These are phyloP conservation scores for Bombus waltoni DNA, from an alignment of 1,140 invertebrate genomes.

Conservation along the genomic window DNA sequence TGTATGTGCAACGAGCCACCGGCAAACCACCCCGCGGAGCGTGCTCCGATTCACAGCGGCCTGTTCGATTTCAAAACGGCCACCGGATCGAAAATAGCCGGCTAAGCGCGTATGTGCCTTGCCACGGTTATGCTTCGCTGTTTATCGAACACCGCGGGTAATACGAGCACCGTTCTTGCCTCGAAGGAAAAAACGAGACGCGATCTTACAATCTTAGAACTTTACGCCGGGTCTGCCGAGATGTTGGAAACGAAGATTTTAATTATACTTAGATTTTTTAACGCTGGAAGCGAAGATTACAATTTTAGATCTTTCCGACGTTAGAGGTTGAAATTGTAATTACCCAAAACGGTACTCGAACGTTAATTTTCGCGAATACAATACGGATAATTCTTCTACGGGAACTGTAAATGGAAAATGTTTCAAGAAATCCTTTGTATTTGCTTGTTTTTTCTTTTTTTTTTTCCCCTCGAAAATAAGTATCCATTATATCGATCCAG, in stretches of 20 bases:
- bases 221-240: background rate
- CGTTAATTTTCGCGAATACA: background rate
- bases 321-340: background rate
- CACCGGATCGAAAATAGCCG: constrained; percentile 17
- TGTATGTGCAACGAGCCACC: constrained; percentile 17
- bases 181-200: background rate
- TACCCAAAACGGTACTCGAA: background rate
- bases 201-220: background rate
- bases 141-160: constrained; percentile 12
- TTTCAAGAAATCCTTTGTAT: background rate
- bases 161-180: constrained; percentile 1
- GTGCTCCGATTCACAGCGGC: background rate
- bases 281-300: background rate
- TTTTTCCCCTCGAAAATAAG: background rate
- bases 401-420: background rate
- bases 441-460: background rate
- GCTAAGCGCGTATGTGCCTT: background rate
- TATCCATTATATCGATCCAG: background rate
- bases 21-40: background rate
- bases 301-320: background rate
- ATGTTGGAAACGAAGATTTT: background rate
- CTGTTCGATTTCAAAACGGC: constrained; percentile 19
- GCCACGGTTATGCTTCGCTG: background rate
- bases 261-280: background rate
- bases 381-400: background rate